Evolutionary conservation across 2,113 vertebrate genomes (phyloP), one percentile per base, ranked within the genome.

Genomic region (Diadophis punctatus): DNA sequence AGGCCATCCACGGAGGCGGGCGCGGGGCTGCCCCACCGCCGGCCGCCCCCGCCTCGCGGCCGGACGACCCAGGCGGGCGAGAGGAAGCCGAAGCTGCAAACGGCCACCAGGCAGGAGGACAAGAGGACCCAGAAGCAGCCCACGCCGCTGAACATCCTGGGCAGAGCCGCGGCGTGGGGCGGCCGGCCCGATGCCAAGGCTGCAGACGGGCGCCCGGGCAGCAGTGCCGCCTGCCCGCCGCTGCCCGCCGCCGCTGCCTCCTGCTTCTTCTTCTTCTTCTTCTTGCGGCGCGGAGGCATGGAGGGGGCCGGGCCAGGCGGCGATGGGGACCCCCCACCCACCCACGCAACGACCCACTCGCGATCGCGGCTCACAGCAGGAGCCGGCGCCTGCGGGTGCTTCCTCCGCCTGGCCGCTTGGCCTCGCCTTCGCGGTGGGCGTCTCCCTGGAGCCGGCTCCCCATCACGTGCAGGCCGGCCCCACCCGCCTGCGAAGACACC

Each of bases 101-200:
- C 97, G 87, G 98, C 98, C 91, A 98, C 96, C 95, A 99, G 97
- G 94, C 97, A 98, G 93, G 98, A 98, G 94, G 98, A 98, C 87
- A 99, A 97, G 93, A 99, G 98, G 93, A 98, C 98, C 98, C 98
- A 99, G 94, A 99, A 98, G 95, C 98, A 98, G 89, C 98, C 98
- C 97, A 98, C 98, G 85, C 98, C 98, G 97, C 98, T 98, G 96
- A 98, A 98, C 98, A 98, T 98, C 97, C 96, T 98, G 95, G 95
- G 97, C 20, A 27, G 22, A 8, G 22, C 63, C 63, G 63, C 91
- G 95, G 97, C 97, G 97, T 96, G 95, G 94, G 56, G 89, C 95
- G 97, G 95, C 97, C 96, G 90, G 88, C 86, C 20, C 96, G 94
- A 97, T 49, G 97, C 95, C 93, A 86, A 48, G 91, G 92, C 96